phyloP scores from a whole-genome alignment of 2,888 invertebrate species.

The Sicus ferrugineus region DNA sequence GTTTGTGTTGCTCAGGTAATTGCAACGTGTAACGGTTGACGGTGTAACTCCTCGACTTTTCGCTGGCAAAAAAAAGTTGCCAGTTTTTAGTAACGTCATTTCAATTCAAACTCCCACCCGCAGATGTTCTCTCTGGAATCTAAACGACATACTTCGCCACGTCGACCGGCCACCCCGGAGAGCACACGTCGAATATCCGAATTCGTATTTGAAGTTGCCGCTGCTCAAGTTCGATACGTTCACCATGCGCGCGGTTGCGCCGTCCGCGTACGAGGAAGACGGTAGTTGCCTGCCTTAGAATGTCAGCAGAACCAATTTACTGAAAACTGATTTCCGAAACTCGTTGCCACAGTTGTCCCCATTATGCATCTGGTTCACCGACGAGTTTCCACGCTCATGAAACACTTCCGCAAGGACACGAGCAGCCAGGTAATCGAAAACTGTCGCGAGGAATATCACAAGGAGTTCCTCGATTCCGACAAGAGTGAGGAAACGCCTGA shows the following conservation, averaged over 20 bases:
- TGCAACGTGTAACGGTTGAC: neutral
- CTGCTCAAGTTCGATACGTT: slow-evolving; percentile 59
- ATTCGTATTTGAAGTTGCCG: slow-evolving; percentile 56
- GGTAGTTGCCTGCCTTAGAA: slow-evolving; percentile 44
- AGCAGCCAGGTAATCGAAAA: slow-evolving; percentile 37
- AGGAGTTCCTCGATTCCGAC: slow-evolving; percentile 45
- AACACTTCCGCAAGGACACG: slow-evolving; percentile 44
- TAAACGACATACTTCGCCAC: slow-evolving; percentile 56
- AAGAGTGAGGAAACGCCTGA: slow-evolving; percentile 44
- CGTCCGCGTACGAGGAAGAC: slow-evolving; percentile 55
- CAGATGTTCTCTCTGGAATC: slow-evolving; percentile 56
- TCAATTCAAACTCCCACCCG: neutral
- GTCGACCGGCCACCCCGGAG: slow-evolving; percentile 50
- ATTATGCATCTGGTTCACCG: slow-evolving; percentile 52
- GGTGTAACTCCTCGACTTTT: too few species aligned
- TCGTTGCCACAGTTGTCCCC: slow-evolving; percentile 47
- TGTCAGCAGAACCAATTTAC: neutral
- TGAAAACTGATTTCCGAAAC: neutral
- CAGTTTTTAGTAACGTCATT: neutral
- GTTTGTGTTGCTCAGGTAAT: slow-evolving; percentile 56
- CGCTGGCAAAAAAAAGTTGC: neutral
- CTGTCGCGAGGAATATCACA: slow-evolving; percentile 51
- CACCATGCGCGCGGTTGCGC: slow-evolving; percentile 54
- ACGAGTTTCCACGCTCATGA: slow-evolving; percentile 52
- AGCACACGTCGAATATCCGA: slow-evolving; percentile 52